phyloP scores from a whole-genome alignment of 2,113 vertebrate genomes.

The Synodontis membranacea region DNA sequence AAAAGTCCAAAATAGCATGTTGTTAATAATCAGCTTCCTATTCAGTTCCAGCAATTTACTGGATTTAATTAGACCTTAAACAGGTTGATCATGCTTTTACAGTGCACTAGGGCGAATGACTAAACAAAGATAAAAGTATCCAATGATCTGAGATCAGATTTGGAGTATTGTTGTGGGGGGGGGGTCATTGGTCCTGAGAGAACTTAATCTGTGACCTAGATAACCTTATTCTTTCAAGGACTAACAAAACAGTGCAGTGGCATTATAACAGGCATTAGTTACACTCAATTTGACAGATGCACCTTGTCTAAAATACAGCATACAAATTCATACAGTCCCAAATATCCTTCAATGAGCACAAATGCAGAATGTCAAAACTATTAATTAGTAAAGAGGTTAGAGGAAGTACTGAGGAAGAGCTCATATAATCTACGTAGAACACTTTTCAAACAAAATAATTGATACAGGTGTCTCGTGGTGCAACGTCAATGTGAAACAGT shows the following conservation, averaged over 20 bases:
- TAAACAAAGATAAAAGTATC: slow-evolving; percentile 21
- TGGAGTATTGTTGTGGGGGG: not conserved
- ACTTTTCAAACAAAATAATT: not conserved
- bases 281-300: slow-evolving; percentile 11
- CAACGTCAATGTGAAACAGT: not conserved
- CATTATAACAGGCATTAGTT: slow-evolving; percentile 29
- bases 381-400: not conserved
- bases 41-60: not conserved
- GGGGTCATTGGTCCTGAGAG: slow-evolving; percentile 25
- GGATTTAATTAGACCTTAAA: not conserved
- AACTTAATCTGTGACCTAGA: slow-evolving; percentile 20
- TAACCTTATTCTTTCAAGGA: slow-evolving; percentile 24
- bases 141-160: slow-evolving; percentile 20
- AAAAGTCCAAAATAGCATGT: not conserved
- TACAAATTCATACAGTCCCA: not conserved
- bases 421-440: not conserved
- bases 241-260: slow-evolving; percentile 6
- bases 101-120: slow-evolving; percentile 8
- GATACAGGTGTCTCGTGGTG: not conserved
- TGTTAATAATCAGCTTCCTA: not conserved
- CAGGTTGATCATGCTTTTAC: not conserved
- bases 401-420: not conserved
- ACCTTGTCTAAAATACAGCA: not conserved
- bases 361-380: not conserved
- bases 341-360: not conserved